Base-by-base conservation (phyloP, 1,140 invertebrate species). In the Meteorus sp. region DNA sequence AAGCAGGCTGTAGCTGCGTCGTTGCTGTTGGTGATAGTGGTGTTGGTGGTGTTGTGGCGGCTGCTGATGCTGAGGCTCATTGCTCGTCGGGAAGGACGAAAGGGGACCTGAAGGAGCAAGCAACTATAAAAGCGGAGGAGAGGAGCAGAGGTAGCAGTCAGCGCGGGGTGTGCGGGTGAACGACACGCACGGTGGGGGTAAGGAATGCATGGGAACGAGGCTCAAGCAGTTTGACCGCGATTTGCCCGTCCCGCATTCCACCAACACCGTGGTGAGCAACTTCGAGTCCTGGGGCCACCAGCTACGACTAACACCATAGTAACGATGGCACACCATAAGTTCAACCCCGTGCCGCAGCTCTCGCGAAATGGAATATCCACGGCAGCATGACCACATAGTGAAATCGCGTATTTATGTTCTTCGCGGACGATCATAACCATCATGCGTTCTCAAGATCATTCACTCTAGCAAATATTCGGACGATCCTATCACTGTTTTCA, bases 201-300 rank as follows among this genome's bases (percentile, higher is more conserved):
- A 77, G 74, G 76, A 78, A 78, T 66, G 64, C 76, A 78, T 78
- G 76, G 75, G 76, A 77, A 78, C 76, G 75, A 76, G 76, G 74
- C 75, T 68, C 75, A 74, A 77, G 77, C 76, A 69, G 80, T 70
- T 77, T 68, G 81, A 76, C 76, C 73, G 76, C 76, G 75, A 77
- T 78, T 78, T 77, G 75, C 76, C 74, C 72, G 76, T 77, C 73
- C 76, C 75, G 74, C 76, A 78, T 78, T 78, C 76, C 75, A 72
- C 74, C 72, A 76, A 74, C 76, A 76, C 72, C 75, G 73, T 75
- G 78, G 69, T 67, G 65, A 71, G 47, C 61, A 51, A 35, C 56
- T 58, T 58, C 54, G 54, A 57, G 51, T 54, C 70, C 64, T 65
- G 68, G 69, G 70, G 69, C 65, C 75, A 72, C 71, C 67, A 67